These are phyloP conservation scores for Metallyticus violacea DNA, from an alignment of 2,888 invertebrate genomes.

Conservation along the genomic window DNA sequence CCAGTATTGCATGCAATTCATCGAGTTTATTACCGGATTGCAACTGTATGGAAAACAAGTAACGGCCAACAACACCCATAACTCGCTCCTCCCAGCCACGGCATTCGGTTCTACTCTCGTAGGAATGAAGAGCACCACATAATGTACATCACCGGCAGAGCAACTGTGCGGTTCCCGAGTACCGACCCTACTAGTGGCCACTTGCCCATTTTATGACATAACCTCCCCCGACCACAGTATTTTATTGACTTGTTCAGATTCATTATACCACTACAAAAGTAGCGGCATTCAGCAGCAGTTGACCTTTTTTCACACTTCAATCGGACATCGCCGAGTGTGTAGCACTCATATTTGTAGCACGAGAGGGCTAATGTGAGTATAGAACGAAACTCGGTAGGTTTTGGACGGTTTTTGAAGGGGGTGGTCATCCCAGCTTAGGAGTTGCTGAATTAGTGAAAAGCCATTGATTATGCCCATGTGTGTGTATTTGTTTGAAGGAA, in stretches of 20 bases:
- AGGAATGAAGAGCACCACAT: neutral
- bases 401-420: neutral
- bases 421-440: neutral
- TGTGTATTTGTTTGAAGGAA: constrained; percentile 10
- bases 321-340: neutral
- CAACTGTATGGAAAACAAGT: neutral
- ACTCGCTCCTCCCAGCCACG: neutral
- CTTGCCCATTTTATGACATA: constrained; percentile 5
- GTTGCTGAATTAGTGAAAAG: constrained; percentile 17
- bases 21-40: neutral
- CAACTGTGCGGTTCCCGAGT: neutral
- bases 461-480: constrained; percentile 17
- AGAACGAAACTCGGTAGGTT: neutral
- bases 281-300: neutral
- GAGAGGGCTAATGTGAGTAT: no score
- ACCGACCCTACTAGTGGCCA: neutral
- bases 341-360: neutral
- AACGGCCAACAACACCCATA: neutral
- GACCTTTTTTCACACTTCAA: constrained; percentile 14
- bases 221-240: neutral
- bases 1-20: neutral
- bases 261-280: constrained; percentile 1
- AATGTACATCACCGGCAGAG: neutral
- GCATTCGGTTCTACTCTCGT: neutral
- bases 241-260: constrained; percentile 19